These are phyloP conservation scores for Nothobranchius kuhntae DNA, from an alignment of 2,113 vertebrate genomes.

Conservation along the genomic window DNA sequence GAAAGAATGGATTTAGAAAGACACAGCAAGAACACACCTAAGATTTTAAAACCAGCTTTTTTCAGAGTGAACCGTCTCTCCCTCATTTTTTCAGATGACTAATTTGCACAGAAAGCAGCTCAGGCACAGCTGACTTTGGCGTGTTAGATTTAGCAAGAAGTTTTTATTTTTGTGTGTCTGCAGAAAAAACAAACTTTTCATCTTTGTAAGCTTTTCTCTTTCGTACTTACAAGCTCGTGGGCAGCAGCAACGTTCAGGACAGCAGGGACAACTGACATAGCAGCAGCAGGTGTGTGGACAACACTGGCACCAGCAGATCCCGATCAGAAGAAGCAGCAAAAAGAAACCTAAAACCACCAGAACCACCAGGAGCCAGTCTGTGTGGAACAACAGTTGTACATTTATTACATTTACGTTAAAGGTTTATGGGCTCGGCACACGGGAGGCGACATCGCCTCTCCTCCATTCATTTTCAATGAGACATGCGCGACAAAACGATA, in stretches of 20 bases:
- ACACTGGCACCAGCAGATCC: constrained; percentile 94
- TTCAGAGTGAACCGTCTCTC: too few relatives aligned
- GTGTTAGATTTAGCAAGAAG: background rate
- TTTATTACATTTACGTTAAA: background rate
- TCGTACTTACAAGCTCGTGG: constrained; percentile 85
- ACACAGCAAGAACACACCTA: too few relatives aligned
- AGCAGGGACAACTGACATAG: constrained; percentile 90
- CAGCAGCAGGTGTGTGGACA: constrained; percentile 94
- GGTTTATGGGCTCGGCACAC: background rate
- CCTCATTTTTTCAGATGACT: too few relatives aligned
- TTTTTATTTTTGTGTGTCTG: background rate
- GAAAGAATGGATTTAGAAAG: too few relatives aligned
- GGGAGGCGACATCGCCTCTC: too few relatives aligned
- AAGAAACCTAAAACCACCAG: constrained; percentile 83
- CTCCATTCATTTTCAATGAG: too few relatives aligned
- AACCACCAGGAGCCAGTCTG: constrained; percentile 90
- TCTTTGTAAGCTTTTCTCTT: background rate
- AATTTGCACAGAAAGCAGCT: too few relatives aligned
- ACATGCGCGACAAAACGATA: too few relatives aligned
- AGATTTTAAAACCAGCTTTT: too few relatives aligned
- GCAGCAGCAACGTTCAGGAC: constrained; percentile 89
- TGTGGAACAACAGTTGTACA: background rate
- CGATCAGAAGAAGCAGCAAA: constrained; percentile 83
- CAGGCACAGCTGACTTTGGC: too few relatives aligned
- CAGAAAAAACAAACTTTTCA: background rate